These are phyloP conservation scores for Tethea ocularis DNA, from an alignment of 2,888 invertebrate species.

Conservation along the genomic window DNA sequence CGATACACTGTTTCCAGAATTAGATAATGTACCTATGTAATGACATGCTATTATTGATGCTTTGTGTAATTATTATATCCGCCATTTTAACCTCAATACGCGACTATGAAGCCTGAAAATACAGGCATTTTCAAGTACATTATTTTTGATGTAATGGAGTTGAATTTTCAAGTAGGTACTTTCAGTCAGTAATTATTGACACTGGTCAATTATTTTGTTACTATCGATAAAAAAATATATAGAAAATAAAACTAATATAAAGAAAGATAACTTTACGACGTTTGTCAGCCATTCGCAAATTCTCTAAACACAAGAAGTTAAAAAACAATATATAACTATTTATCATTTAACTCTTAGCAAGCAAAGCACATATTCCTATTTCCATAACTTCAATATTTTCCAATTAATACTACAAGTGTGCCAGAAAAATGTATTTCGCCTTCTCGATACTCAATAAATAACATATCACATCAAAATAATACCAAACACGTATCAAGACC, in stretches of 20 bases:
- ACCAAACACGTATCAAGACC: slow-evolving; percentile 21
- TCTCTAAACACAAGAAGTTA: no score
- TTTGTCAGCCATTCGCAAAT: no score
- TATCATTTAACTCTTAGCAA: no score
- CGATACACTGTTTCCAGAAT: slow-evolving; percentile 18
- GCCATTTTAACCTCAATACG: slow-evolving; percentile 27
- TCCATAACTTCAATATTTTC: no score
- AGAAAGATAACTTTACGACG: no score
- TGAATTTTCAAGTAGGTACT: slow-evolving; percentile 12
- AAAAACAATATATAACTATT: no score
- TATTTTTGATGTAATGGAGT: no score
- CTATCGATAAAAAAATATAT: no score
- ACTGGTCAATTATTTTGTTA: not conserved
- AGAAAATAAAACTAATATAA: no score
- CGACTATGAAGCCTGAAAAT: slow-evolving; percentile 12
- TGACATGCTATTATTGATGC: slow-evolving; percentile 29
- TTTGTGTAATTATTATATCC: slow-evolving; percentile 36
- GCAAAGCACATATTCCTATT: no score
- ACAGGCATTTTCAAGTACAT: slow-evolving; percentile 13
- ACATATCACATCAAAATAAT: slow-evolving; percentile 14
- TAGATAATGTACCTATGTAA: slow-evolving; percentile 25
- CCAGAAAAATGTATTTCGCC: not conserved
- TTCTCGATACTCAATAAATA: not conserved
- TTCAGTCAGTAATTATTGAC: not conserved
- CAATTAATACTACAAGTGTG: not conserved